These are phyloP conservation scores for Ictalurus punctatus DNA, from an alignment of 2,113 vertebrate genomes.

Conservation along the genomic window DNA sequence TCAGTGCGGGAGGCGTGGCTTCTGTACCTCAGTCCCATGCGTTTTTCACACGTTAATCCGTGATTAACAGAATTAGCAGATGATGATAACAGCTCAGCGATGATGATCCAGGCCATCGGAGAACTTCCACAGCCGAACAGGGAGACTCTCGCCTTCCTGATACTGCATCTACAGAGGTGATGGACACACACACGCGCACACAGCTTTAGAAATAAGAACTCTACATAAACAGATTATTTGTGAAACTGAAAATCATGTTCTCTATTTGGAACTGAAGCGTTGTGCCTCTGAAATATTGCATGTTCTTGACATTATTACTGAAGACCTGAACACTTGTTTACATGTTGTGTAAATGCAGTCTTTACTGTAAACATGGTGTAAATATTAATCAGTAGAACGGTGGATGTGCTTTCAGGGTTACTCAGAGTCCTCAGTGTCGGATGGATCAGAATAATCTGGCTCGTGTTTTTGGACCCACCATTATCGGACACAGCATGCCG, in stretches of 20 bases:
- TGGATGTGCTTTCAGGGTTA: conserved; percentile 65
- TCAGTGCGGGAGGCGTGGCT: not conserved
- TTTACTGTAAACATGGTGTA: not conserved
- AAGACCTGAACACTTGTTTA: not conserved
- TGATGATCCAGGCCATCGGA: conserved; percentile 68
- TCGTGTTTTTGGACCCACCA: conserved; percentile 81
- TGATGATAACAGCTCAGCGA: conserved; percentile 61
- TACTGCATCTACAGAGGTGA: conserved; percentile 76
- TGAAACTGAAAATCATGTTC: not conserved
- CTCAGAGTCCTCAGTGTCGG: conserved; percentile 73
- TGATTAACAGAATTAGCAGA: conserved; percentile 68
- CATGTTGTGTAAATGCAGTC: not conserved
- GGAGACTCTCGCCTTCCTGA: conserved; percentile 82
- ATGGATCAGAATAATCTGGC: conserved; percentile 82
- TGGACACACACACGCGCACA: conserved; percentile 17
- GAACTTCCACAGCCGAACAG: conserved; percentile 78
- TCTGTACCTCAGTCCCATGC: not conserved
- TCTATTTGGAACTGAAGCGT: not conserved
- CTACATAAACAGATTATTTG: not conserved
- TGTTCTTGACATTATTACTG: not conserved
- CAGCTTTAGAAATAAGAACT: not conserved
- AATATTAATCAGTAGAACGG: no score
- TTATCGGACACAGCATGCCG: conserved; percentile 77
- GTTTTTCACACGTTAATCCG: not conserved
- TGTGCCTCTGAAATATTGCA: not conserved